A percentile compares a stretch with the other conserved stretches of the same genome.
Evolutionary conservation across 2,113 vertebrate genomes (phyloP).

Genomic region (Dipodomys stephensi): DNA sequence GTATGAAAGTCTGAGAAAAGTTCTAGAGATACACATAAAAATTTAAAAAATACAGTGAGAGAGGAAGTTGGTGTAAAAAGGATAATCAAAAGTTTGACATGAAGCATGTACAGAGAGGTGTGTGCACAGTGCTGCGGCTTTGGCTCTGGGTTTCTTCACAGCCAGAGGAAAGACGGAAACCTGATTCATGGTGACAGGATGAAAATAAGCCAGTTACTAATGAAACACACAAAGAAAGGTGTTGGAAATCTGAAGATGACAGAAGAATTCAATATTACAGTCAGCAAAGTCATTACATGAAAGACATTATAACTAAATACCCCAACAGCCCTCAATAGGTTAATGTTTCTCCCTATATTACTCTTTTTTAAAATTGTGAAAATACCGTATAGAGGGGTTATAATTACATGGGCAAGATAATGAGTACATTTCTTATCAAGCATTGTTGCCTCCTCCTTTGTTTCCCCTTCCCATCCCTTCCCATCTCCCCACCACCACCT

Average conservation of each 20-base stretch:
- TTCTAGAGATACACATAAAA: too few species aligned
- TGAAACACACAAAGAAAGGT: neutral
- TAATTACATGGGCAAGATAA: too few species aligned
- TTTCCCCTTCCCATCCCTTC: too few species aligned
- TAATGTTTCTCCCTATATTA: constrained; percentile 21
- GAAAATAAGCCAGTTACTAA: neutral
- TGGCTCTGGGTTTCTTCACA: neutral
- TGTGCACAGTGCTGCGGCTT: neutral
- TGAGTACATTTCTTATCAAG: too few species aligned
- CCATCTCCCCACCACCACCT: too few species aligned
- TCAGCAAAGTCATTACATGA: neutral
- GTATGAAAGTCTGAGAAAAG: too few species aligned
- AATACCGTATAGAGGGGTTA: too few species aligned
- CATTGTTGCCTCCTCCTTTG: too few species aligned
- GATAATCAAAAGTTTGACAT: too few species aligned
- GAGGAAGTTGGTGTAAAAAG: too few species aligned
- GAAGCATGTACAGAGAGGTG: neutral
- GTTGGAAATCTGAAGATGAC: neutral
- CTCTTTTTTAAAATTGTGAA: too few species aligned
- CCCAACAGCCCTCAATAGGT: neutral
- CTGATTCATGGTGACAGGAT: neutral
- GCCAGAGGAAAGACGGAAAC: neutral
- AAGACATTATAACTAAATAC: neutral
- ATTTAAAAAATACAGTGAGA: too few species aligned
- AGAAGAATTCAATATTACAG: neutral